Conservation (phyloP, 2,888 invertebrate species). For the Rhopalosiphum nymphaeae region DNA sequence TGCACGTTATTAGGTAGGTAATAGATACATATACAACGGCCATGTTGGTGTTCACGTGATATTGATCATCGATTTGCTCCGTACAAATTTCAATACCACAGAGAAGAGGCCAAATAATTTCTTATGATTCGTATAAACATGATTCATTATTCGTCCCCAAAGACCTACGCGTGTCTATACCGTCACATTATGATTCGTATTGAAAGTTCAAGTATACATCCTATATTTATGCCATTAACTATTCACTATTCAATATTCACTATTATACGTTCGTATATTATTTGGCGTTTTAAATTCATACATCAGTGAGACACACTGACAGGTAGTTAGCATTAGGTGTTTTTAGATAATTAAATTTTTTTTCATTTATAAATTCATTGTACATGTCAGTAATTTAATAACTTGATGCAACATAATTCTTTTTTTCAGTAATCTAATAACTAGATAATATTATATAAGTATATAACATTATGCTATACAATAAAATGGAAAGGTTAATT, state of each 20-base stretch:
- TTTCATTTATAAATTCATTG: not conserved
- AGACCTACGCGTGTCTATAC: not conserved
- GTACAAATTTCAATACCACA: not conserved
- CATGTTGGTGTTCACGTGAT: not conserved
- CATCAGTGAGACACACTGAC: not conserved
- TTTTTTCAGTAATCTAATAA: not conserved
- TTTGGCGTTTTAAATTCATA: not conserved
- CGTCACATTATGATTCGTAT: not conserved
- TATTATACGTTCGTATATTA: not conserved
- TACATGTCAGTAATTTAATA: not conserved
- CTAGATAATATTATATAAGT: constrained; percentile 5
- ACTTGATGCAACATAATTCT: constrained; percentile 3
- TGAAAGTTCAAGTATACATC: not conserved
- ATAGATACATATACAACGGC: not conserved
- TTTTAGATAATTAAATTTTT: not conserved
- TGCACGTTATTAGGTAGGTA: not conserved
- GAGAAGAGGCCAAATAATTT: not conserved
- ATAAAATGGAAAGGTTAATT: not conserved
- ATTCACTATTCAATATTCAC: not conserved
- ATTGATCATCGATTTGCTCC: not conserved
- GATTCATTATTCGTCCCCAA: not conserved
- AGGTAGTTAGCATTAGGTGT: not conserved
- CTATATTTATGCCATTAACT: not conserved
- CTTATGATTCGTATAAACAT: not conserved
- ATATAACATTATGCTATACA: not conserved